Percentiles rank a stretch among this genome's conserved stretches.
Conservation (phyloP, 1,140 invertebrate species). For the Agrilus planipennis region DNA sequence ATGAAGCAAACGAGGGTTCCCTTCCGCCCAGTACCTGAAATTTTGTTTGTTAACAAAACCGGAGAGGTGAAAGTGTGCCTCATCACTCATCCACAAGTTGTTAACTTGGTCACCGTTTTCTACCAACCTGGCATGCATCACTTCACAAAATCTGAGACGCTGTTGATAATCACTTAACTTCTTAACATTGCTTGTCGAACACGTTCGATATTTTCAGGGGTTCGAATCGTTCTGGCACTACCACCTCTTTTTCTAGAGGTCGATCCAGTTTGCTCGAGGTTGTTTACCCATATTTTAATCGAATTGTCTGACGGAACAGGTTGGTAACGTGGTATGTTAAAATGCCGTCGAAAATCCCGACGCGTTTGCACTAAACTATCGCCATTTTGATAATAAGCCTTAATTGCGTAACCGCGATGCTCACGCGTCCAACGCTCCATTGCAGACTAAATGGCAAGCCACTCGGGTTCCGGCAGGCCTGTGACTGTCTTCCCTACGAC, state of each 20-base stretch:
- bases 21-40: slow-evolving; percentile 18
- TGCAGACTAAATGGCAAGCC: slow-evolving; percentile 8
- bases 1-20: slow-evolving; percentile 23
- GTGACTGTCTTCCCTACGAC: too few relatives aligned
- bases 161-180: slow-evolving; percentile 12
- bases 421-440: slow-evolving; percentile 11
- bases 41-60: slow-evolving; percentile 28
- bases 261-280: slow-evolving; percentile 10
- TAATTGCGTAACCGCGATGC: slow-evolving; percentile 6
- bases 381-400: slow-evolving; percentile 6
- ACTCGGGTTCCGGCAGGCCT: too few relatives aligned
- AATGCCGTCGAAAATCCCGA: slow-evolving; percentile 8
- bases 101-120: slow-evolving; percentile 8
- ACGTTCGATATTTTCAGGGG: slow-evolving; percentile 10
- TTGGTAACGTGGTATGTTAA: slow-evolving; percentile 10
- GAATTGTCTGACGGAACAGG: slow-evolving; percentile 10
- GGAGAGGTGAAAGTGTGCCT: slow-evolving; percentile 20
- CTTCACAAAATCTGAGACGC: slow-evolving; percentile 7
- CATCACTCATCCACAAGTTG: slow-evolving; percentile 11
- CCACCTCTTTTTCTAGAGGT: slow-evolving; percentile 6
- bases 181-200: slow-evolving; percentile 10
- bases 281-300: slow-evolving; percentile 9
- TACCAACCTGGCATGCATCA: slow-evolving; percentile 4
- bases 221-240: slow-evolving; percentile 2
- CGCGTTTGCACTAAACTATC: slow-evolving; percentile 4